Percentiles rank a stretch among this genome's conserved stretches.
Conservation (phyloP, 2,797 vertebrate genomes). For the Cossypha heuglini region DNA sequence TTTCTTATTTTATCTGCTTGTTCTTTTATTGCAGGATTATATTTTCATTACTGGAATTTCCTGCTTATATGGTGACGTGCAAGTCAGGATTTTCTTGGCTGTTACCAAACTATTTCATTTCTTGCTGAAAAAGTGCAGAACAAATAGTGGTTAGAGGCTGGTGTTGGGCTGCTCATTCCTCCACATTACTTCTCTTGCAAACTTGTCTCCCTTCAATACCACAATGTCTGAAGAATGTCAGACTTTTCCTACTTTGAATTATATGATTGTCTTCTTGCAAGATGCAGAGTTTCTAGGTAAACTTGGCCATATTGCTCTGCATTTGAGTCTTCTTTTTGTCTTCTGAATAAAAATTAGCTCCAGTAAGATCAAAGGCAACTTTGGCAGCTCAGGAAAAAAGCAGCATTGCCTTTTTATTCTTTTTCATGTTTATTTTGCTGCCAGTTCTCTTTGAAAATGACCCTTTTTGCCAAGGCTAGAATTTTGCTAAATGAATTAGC, state of each 20-base stretch:
- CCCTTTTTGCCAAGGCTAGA: not conserved
- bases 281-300: not conserved
- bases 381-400: not conserved
- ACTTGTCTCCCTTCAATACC: not conserved
- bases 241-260: not conserved
- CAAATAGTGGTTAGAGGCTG: not conserved
- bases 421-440: not conserved
- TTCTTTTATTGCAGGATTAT: not conserved
- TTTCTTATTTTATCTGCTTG: not conserved
- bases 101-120: constrained; percentile 5
- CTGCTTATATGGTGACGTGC: not conserved
- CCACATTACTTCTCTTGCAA: not conserved
- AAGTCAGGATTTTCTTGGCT: constrained; percentile 40
- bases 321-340: not conserved
- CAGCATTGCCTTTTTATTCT: not conserved
- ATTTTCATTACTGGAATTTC: constrained; percentile 34
- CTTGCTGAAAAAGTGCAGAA: not conserved
- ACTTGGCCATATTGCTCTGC: not conserved
- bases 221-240: not conserved
- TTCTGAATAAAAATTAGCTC: not conserved
- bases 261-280: not conserved
- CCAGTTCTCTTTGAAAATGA: not conserved
- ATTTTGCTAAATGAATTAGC: not conserved
- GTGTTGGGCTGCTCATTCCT: not conserved
- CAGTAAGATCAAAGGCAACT: constrained; percentile 1